A percentile compares a stretch with the other conserved stretches of the same genome.
These are phyloP conservation scores for Paramisgurnus dabryanus DNA, from an alignment of 2,113 vertebrate genomes.

Conservation along the genomic window DNA sequence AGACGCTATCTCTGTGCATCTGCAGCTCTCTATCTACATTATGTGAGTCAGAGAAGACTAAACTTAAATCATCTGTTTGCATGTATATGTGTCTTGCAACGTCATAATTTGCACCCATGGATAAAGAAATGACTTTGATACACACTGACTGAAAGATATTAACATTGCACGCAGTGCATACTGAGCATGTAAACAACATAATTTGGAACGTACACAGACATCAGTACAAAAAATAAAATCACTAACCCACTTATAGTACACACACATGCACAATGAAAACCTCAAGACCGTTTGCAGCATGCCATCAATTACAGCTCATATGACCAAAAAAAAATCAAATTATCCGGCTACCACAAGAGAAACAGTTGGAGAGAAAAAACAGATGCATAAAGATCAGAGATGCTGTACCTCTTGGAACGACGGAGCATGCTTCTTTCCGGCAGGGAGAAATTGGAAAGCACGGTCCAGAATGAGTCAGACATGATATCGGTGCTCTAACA, in stretches of 20 bases:
- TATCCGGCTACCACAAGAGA: conserved; percentile 13
- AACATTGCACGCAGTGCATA: not conserved
- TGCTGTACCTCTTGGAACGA: conserved; percentile 83
- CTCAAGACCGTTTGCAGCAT: not conserved
- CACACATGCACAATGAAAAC: conserved; percentile 4
- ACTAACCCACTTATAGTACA: not conserved
- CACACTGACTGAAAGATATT: not conserved
- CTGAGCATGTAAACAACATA: not conserved
- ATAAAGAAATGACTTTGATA: not conserved
- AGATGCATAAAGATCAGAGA: conserved; percentile 1
- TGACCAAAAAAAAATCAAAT: conserved; percentile 35
- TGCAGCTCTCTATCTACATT: not conserved
- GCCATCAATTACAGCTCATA: conserved; percentile 34
- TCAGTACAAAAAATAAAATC: not conserved
- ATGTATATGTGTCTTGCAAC: not conserved
- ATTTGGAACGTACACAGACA: not conserved
- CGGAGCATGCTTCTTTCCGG: conserved; percentile 87
- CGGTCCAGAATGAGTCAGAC: conserved; percentile 90
- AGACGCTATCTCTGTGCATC: not conserved
- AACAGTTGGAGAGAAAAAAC: conserved; percentile 8
- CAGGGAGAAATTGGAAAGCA: conserved; percentile 89
- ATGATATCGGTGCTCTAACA: conserved; percentile 78
- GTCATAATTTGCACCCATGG: not conserved
- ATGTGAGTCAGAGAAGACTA: not conserved
- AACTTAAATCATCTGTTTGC: not conserved